Base-by-base conservation (phyloP, 2,113 vertebrate genomes). In the Gobio gobio region DNA sequence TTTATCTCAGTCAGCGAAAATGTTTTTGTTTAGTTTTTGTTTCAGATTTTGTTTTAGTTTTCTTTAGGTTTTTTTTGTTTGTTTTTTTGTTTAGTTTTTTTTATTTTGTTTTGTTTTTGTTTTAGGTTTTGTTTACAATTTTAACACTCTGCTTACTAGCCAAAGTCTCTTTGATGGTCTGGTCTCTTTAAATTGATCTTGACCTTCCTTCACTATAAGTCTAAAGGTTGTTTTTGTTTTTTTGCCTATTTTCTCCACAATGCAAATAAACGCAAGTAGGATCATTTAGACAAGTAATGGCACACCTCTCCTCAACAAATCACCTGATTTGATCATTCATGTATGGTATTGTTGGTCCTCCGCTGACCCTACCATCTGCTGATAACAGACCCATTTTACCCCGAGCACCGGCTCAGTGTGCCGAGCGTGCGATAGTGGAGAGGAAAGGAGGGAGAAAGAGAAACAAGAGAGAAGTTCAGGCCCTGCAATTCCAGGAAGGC, bases 401-500 rank as follows among this genome's bases (percentile, higher is more conserved):
- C 68, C 1, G 10, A 81, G 58, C 58, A 16, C 77, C 3, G 8
- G 40, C 56, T 73, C 82, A 51, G 61, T 63, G 70, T 76, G 74
- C 45, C 14, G 26, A 49, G 49, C 14, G 2, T 40, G 9, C 12
- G 16, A 56, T 56, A 56, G 54, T 56, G 54, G 20, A 54, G 58
- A 83, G 40, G 49, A 81, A 86, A 83, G 59, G 83, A 64, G 33
- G 72, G 24, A 47, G 72, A 78, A 61, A 84, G 40, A 70, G 61
- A 77, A 51, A 61, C 33, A 58, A 36, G 79, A 51, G 56, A 75
- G 77, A 77, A 61, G 79, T 86, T 85, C 51, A 18, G 51, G 70
- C 61, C 74, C 58, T 78, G 45, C 16, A 13, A 72, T 84, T 88
- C 82, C 85, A 78, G 86, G 82, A 84, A 88, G 68, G 58, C 79